A percentile compares a stretch with the other conserved stretches of the same genome.
Evolutionary conservation across 1,140 invertebrate genomes (phyloP).

Genomic region (Vollenhovia emeryi): DNA sequence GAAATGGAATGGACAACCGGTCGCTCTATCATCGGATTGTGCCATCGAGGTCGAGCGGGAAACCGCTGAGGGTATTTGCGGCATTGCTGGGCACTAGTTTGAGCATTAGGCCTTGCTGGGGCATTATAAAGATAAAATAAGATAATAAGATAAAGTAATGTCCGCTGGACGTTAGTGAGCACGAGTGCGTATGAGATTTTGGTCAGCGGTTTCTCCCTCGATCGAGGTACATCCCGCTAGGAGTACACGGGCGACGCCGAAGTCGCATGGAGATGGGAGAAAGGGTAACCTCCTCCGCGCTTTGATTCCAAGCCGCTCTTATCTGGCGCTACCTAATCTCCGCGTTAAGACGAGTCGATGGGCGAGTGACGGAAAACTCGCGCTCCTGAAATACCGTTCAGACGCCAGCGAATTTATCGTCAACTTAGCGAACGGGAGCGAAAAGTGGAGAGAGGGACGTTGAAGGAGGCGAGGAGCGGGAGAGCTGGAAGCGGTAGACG

Average conservation of each 20-base stretch:
- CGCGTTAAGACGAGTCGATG: not conserved
- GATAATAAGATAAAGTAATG: too few species aligned
- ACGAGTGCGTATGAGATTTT: too few species aligned
- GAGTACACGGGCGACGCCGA: not conserved
- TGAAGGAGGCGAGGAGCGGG: slow-evolving; percentile 13
- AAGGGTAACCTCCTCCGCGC: not conserved
- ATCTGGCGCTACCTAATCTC: not conserved
- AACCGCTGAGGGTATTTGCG: too few species aligned
- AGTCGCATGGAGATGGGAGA: not conserved
- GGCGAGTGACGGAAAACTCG: slow-evolving; percentile 17
- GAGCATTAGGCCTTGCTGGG: too few species aligned
- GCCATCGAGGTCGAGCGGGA: not conserved
- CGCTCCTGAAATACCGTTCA: slow-evolving; percentile 6
- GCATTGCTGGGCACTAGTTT: too few species aligned
- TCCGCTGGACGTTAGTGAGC: too few species aligned
- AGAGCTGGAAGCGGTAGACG: slow-evolving; percentile 54
- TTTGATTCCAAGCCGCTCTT: not conserved
- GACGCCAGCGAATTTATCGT: slow-evolving; percentile 30
- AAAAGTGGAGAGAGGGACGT: not conserved
- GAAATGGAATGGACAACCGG: not conserved
- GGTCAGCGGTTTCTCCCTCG: too few species aligned
- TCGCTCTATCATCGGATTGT: not conserved
- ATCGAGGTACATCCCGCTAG: too few species aligned
- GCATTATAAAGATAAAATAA: too few species aligned
- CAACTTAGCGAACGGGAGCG: slow-evolving; percentile 33